phyloP scores from a whole-genome alignment of 2,797 vertebrate species.

The Merluccius polli region DNA sequence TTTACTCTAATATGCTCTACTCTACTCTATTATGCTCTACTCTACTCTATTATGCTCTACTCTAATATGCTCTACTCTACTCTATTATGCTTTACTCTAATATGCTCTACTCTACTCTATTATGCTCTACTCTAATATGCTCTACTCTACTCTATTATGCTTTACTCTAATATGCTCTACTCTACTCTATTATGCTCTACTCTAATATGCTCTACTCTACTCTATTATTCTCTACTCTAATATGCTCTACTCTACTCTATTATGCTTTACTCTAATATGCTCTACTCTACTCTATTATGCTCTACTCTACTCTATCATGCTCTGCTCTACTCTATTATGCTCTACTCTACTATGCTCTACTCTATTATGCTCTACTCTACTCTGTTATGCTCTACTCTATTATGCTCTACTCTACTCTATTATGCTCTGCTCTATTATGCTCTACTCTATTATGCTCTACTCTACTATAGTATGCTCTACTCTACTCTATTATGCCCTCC shows the following conservation, averaged over 20 bases:
- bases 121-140: neutral
- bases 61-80: neutral
- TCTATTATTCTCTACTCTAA: neutral
- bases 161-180: too few relatives aligned
- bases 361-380: too few relatives aligned
- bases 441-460: neutral
- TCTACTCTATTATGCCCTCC: too few relatives aligned
- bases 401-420: neutral
- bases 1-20: too few relatives aligned
- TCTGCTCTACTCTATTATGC: too few relatives aligned
- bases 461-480: too few relatives aligned
- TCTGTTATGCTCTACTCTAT: neutral
- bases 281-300: neutral
- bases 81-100: neutral
- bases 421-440: neutral
- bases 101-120: neutral
- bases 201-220: too few relatives aligned
- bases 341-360: too few relatives aligned
- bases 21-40: too few relatives aligned
- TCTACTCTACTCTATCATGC: neutral
- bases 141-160: too few relatives aligned
- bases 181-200: too few relatives aligned
- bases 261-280: too few relatives aligned
- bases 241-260: neutral
- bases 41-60: neutral